Conservation (phyloP, 2,113 vertebrate species). For the Baryphthengus martii region DNA sequence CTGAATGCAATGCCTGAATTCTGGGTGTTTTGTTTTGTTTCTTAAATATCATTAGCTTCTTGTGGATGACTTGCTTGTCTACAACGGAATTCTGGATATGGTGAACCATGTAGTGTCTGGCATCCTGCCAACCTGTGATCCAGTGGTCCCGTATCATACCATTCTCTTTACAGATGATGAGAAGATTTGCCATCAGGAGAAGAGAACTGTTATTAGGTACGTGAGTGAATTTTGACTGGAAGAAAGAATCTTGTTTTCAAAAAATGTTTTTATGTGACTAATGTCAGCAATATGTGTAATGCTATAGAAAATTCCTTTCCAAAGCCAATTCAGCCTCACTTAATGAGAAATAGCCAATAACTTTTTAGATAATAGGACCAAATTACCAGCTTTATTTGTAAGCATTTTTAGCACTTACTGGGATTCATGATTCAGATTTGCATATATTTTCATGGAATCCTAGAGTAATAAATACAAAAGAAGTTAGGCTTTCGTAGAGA, state of each 20-base stretch:
- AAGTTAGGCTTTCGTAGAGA: background rate
- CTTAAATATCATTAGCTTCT: constrained; percentile 78
- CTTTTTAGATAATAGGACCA: background rate
- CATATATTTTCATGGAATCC: background rate
- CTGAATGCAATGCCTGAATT: background rate
- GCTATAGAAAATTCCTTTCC: background rate
- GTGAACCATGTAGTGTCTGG: constrained; percentile 79
- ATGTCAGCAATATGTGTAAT: background rate
- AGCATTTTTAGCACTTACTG: background rate
- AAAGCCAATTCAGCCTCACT: background rate
- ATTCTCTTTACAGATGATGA: constrained; percentile 88
- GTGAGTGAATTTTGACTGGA: rapidly evolving
- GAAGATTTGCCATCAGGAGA: constrained; percentile 80
- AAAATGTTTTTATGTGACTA: background rate
- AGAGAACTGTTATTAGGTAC: constrained; percentile 84
- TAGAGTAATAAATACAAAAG: background rate
- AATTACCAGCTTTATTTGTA: background rate
- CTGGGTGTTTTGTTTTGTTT: background rate
- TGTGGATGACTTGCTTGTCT: constrained; percentile 94
- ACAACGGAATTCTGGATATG: constrained; percentile 90
- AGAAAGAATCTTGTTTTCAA: background rate
- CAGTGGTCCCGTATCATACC: constrained; percentile 86
- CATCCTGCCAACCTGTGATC: constrained; percentile 91
- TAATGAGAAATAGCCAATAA: background rate
- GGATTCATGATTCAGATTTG: background rate